Evolutionary conservation across 2,113 vertebrate species (phyloP), one percentile per base, ranked within the genome.

Genomic region (Heloderma charlesbogerti): DNA sequence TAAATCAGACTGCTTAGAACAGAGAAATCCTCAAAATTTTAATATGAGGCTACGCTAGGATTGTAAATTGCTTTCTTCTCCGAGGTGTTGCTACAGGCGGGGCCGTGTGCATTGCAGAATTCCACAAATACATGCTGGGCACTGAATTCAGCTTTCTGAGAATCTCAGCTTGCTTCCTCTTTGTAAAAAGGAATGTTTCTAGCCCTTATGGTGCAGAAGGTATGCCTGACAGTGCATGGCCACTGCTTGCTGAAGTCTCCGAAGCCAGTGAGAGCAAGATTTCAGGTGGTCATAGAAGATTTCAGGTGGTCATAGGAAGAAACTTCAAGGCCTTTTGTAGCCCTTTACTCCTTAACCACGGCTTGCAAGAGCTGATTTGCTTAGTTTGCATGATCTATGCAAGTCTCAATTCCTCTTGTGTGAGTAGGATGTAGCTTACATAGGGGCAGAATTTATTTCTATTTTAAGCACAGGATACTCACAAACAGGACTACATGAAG

Each of bases 11-110:
- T 0, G 13, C 20, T 45, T 31, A 15, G 29, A 51, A 10, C 29
- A 48, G 48, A 16, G 82, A 2, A 69, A 6, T 27, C 27, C 31
- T 15, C 34, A 20, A 16, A 2, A 0, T 22, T 0, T 3, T 3
- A 2, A 1, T 60, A 60, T 34, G 31, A 1, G 0, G 9, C 2
- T 0, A 20, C 45, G 82, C 16, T 40, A 0, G 31, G 71, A 5
- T 60, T 22, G 48, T 45, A 80, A 80, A 4, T 13, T 81, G 10
- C 0, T 20, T 37, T 51, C 43, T 43, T 22, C 43, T 0, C 0
- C 2, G 0, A 60, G 80, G 12, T 37, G 13, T 22, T 27, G 31
- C n/a, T 29, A 40, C 54, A 87, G 43, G 22, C 13, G 74, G 72
- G 43, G 22, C 48, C 34, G 34, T 16, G 5, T 60, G 4, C 51